These are phyloP conservation scores for Nanorana parkeri DNA, from an alignment of 2,113 vertebrate genomes.

Conservation along the genomic window DNA sequence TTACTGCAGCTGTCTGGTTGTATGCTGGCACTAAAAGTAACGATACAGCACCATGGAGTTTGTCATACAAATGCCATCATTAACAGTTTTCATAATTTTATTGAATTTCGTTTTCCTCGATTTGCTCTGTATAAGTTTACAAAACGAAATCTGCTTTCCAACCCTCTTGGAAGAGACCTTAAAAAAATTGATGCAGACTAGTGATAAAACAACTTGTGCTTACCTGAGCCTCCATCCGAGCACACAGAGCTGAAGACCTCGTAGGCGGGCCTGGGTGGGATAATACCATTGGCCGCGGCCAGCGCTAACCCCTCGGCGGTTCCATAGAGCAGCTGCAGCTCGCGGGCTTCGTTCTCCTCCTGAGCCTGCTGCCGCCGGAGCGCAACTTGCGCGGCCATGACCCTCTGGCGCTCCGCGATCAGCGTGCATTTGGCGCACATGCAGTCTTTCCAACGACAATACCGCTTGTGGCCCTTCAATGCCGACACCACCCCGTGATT, in stretches of 20 bases:
- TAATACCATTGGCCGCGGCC: constrained; percentile 96
- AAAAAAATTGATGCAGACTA: no score
- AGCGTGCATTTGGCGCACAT: constrained; percentile 98
- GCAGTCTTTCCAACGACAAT: constrained; percentile 99
- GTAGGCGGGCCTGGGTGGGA: constrained; percentile 90
- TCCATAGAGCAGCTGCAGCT: constrained; percentile 96
- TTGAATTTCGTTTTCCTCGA: no score
- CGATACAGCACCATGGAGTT: no score
- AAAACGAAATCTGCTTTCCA: no score
- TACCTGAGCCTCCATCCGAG: constrained; percentile 66
- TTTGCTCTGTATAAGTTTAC: no score
- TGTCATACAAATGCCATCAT: no score
- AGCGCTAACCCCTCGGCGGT: constrained; percentile 95
- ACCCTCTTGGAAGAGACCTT: no score
- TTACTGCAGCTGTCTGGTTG: no score
- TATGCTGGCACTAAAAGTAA: no score
- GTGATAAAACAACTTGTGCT: constrained; percentile 2
- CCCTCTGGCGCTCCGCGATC: constrained; percentile 95
- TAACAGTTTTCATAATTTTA: no score
- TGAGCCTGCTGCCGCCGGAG: constrained; percentile 95
- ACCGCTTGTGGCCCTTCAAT: constrained; percentile 97
- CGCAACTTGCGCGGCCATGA: constrained; percentile 98
- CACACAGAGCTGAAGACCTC: constrained; percentile 89
- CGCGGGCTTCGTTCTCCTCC: constrained; percentile 96
- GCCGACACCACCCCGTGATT: constrained; percentile 97